phyloP scores from a whole-genome alignment of 2,888 invertebrate genomes.

The Trachelus troglodyta region DNA sequence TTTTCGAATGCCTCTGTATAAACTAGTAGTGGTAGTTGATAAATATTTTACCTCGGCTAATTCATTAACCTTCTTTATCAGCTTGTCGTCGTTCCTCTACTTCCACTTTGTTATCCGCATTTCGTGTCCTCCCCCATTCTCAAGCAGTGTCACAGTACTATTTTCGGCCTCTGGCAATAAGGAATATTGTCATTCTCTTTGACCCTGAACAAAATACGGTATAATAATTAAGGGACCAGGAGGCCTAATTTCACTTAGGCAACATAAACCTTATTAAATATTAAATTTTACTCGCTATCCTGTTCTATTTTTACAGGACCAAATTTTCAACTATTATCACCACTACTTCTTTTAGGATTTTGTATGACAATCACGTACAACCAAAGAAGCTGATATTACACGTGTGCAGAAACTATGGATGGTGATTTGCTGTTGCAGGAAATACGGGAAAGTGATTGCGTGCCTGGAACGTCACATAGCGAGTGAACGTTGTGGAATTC shows the following conservation, averaged over 20 bases:
- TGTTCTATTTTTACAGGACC: neutral
- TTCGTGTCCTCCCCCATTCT: neutral
- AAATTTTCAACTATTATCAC: neutral
- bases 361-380: neutral
- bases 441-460: constrained; percentile 29
- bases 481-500: constrained; percentile 30
- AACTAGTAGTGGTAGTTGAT: neutral
- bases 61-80: neutral
- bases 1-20: neutral
- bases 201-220: neutral
- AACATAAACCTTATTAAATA: neutral
- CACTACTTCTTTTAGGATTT: neutral
- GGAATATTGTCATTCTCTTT: neutral
- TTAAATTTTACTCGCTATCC: neutral
- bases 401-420: neutral
- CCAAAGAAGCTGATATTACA: neutral
- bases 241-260: neutral
- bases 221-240: neutral
- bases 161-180: neutral
- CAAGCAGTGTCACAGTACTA: neutral
- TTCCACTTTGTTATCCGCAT: neutral
- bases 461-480: constrained; percentile 21
- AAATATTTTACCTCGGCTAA: neutral
- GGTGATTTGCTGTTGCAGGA: neutral
- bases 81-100: neutral